phyloP scores from a whole-genome alignment of 2,888 invertebrate species.

The Cremastinae sp. region DNA sequence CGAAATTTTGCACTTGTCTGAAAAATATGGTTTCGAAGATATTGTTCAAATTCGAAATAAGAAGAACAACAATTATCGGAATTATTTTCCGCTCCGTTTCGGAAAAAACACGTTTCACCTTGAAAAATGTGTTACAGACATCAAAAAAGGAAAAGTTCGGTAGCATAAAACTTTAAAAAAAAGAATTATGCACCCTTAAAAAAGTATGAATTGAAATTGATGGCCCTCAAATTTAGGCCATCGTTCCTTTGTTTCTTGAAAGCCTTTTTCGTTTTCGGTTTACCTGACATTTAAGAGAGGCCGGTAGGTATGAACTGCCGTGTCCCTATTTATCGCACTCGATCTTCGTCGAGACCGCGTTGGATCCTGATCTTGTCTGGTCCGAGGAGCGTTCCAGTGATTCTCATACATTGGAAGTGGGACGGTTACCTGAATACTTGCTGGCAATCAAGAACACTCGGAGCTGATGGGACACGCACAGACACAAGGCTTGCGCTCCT shows the following conservation, averaged over 20 bases:
- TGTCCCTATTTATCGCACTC: conserved; percentile 33
- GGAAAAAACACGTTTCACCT: no score
- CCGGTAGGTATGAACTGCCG: conserved; percentile 68
- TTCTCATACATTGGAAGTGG: conserved; percentile 70
- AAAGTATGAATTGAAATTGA: no score
- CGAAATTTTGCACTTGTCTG: no score
- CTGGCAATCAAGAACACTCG: conserved; percentile 72
- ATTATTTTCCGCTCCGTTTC: no score
- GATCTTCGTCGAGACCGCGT: conserved; percentile 10
- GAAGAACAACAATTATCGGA: no score
- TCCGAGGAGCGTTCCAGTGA: conserved; percentile 30
- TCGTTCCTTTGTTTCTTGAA: conserved; percentile 34
- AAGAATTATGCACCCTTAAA: no score
- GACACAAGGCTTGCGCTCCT: conserved; percentile 7
- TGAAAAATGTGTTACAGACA: no score
- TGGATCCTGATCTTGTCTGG: conserved; percentile 36
- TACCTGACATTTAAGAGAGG: conserved; percentile 47
- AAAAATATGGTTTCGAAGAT: no score
- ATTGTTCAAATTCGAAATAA: no score
- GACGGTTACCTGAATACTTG: conserved; percentile 77
- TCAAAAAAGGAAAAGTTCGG: no score
- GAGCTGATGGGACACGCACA: conserved; percentile 60
- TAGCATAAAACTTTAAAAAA: no score
- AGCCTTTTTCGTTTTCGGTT: conserved; percentile 17
- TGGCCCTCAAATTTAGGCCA: no score